phyloP scores from a whole-genome alignment of 2,888 invertebrate genomes.

The Panopea generosa region DNA sequence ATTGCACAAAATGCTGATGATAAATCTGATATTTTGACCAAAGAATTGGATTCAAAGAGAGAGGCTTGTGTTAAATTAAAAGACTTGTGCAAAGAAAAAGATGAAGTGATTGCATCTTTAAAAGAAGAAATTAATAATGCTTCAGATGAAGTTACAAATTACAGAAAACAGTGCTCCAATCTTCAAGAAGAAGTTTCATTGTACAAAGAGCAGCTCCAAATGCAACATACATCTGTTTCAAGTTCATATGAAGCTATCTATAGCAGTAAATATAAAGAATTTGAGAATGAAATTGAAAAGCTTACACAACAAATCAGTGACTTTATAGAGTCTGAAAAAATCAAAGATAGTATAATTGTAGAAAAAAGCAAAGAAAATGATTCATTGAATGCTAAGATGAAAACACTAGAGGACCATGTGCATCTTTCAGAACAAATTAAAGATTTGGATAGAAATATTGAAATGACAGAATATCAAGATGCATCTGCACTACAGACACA shows the following conservation, averaged over 20 bases:
- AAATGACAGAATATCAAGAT: too few relatives aligned
- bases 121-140: conserved; percentile 36
- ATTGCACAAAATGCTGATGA: conserved; percentile 29
- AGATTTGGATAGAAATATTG: too few relatives aligned
- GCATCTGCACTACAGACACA: too few relatives aligned
- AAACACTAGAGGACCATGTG: neutral
- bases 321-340: too few relatives aligned
- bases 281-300: neutral
- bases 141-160: conserved; percentile 24
- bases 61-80: conserved; percentile 50
- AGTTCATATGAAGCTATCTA: too few relatives aligned
- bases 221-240: neutral
- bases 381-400: neutral
- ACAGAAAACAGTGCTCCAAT: conserved; percentile 26
- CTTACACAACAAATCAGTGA: neutral
- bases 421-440: neutral
- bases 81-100: conserved; percentile 52
- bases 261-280: too few relatives aligned
- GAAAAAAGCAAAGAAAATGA: neutral
- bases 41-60: conserved; percentile 49
- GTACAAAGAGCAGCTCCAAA: conserved; percentile 41
- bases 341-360: neutral
- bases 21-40: conserved; percentile 6
- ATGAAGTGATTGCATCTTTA: conserved; percentile 43
- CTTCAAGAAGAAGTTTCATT: conserved; percentile 34